A percentile compares a stretch with the other conserved stretches of the same genome.
phyloP scores from a whole-genome alignment of 2,888 invertebrate species.

The Noctuana brunneofusca region DNA sequence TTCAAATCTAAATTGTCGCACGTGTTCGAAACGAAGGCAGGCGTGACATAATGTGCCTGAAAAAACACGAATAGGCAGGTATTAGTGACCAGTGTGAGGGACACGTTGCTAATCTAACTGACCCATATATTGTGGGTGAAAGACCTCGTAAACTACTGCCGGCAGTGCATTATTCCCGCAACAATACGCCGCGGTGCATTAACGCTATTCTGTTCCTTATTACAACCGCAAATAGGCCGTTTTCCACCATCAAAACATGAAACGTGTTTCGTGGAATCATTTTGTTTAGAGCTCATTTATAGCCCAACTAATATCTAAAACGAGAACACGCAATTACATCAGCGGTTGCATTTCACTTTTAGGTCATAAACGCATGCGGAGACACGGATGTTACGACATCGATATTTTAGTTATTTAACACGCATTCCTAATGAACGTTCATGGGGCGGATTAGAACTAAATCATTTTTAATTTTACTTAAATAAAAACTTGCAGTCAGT shows the following conservation, averaged over 20 bases:
- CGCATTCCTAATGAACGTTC: slow-evolving; percentile 10
- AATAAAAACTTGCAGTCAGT: not conserved
- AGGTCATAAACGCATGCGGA: slow-evolving; percentile 34
- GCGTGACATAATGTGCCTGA: slow-evolving; percentile 37
- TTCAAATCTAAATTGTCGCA: not conserved
- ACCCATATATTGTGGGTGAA: slow-evolving; percentile 80
- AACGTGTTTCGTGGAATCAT: slow-evolving; percentile 67
- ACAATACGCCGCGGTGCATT: slow-evolving; percentile 59
- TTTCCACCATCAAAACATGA: slow-evolving; percentile 35
- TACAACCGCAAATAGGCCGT: slow-evolving; percentile 48
- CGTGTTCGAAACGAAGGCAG: slow-evolving; percentile 4
- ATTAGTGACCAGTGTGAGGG: slow-evolving; percentile 44
- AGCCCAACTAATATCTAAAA: slow-evolving; percentile 67
- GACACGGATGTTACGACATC: slow-evolving; percentile 31
- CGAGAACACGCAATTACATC: slow-evolving; percentile 49
- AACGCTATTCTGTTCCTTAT: slow-evolving; percentile 61
- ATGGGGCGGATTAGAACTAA: not conserved
- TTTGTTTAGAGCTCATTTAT: slow-evolving; percentile 66
- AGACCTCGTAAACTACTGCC: slow-evolving; percentile 80
- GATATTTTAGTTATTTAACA: slow-evolving; percentile 27
- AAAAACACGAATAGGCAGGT: slow-evolving; percentile 36
- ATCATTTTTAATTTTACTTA: not conserved
- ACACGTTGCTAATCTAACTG: slow-evolving; percentile 79
- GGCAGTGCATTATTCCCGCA: slow-evolving; percentile 76
- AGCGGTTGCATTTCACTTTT: slow-evolving; percentile 40